A percentile compares a stretch with the other conserved stretches of the same genome.
Conservation (phyloP, 2,888 invertebrate genomes). For the Pharmacophagus antenor region DNA sequence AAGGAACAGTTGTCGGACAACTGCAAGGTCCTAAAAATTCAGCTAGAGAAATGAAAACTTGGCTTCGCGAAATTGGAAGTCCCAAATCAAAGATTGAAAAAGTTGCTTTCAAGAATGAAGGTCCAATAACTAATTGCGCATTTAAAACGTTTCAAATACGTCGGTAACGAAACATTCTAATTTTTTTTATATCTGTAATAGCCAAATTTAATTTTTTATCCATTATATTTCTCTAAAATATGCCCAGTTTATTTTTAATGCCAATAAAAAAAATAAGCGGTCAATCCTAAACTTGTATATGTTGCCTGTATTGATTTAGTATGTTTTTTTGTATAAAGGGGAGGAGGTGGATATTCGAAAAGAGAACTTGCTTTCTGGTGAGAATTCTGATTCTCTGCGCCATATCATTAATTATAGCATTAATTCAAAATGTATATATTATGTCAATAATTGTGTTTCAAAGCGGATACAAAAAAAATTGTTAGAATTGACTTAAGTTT, state of each 20-base stretch:
- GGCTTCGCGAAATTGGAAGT: conserved; percentile 83
- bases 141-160: conserved; percentile 74
- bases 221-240: not conserved
- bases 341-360: too few relatives aligned
- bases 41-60: conserved; percentile 82
- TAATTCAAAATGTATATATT: too few relatives aligned
- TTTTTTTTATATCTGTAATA: not conserved
- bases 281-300: too few relatives aligned
- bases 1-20: conserved; percentile 85
- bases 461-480: too few relatives aligned
- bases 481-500: too few relatives aligned
- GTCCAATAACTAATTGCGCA: conserved; percentile 67
- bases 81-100: conserved; percentile 85
- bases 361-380: too few relatives aligned
- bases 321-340: too few relatives aligned
- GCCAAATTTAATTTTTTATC: not conserved
- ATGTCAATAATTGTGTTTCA: too few relatives aligned
- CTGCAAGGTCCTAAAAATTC: conserved; percentile 82
- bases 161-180: conserved; percentile 43
- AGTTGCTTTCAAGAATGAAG: conserved; percentile 83
- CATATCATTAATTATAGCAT: too few relatives aligned
- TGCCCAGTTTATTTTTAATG: not conserved
- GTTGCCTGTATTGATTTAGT: too few relatives aligned
- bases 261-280: too few relatives aligned
- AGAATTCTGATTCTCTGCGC: too few relatives aligned